These are phyloP conservation scores for Balaeniceps rex DNA, from an alignment of 2,113 vertebrate genomes.

Conservation along the genomic window DNA sequence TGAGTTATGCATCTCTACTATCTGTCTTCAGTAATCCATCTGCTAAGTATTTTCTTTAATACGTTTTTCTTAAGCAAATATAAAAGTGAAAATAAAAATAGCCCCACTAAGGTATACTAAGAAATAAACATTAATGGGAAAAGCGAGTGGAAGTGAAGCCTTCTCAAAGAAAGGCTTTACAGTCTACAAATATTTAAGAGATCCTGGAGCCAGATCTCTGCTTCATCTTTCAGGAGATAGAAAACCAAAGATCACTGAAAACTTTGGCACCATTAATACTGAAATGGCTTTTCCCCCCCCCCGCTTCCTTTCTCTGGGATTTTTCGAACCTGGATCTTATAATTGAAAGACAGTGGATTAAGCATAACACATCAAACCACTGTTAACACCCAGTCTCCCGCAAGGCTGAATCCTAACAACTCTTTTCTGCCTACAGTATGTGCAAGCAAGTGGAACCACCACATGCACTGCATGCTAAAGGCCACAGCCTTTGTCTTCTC, in stretches of 20 bases:
- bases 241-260: not conserved
- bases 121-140: not conserved
- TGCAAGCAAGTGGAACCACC: constrained; percentile 73
- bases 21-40: not conserved
- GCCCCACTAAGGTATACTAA: not conserved
- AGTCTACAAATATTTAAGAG: not conserved
- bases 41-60: not conserved
- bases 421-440: constrained; percentile 68
- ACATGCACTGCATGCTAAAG: constrained; percentile 75
- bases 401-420: constrained; percentile 70
- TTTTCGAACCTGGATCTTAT: constrained; percentile 24
- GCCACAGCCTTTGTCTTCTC: constrained; percentile 81
- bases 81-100: not conserved
- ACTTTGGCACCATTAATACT: not conserved
- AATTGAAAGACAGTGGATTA: constrained; percentile 58
- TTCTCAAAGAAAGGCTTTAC: not conserved
- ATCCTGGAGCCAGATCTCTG: not conserved
- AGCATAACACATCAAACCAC: constrained; percentile 59
- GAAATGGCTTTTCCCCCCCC: not conserved
- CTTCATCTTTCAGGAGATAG: not conserved
- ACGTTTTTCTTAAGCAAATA: not conserved
- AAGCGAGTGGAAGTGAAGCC: not conserved
- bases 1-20: not conserved
- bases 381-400: constrained; percentile 66
- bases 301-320: not conserved